phyloP scores from a whole-genome alignment of 2,113 vertebrate species.

The Erythrocercus mccallii region DNA sequence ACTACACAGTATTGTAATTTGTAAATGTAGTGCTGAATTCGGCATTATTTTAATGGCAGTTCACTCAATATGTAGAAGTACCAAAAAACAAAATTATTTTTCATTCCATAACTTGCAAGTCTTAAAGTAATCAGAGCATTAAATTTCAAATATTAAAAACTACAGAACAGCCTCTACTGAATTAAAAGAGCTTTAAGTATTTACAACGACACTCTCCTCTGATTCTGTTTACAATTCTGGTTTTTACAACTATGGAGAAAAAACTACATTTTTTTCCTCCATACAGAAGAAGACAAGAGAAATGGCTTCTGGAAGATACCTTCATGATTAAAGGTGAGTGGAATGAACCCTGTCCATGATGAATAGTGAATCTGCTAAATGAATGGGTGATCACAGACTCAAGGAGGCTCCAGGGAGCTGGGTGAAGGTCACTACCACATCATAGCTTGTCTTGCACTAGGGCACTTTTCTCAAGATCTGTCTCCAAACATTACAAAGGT shows the following conservation, averaged over 20 bases:
- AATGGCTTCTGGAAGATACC: not conserved
- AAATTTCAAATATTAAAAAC: not conserved
- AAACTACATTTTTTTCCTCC: not conserved
- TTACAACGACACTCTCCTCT: not conserved
- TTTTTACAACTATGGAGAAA: not conserved
- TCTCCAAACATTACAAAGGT: not conserved
- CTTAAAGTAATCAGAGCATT: not conserved
- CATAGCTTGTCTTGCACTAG: not conserved
- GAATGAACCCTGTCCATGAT: not conserved
- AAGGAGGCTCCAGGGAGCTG: not conserved
- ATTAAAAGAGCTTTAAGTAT: not conserved
- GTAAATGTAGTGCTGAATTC: not conserved
- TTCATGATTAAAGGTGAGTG: not conserved
- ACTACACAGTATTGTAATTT: not conserved
- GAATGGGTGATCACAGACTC: not conserved
- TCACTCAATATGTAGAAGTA: not conserved
- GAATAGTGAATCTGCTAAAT: not conserved
- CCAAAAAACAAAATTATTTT: not conserved
- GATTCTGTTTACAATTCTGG: not conserved
- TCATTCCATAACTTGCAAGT: not conserved
- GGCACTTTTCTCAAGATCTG: not conserved
- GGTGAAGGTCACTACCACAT: not conserved
- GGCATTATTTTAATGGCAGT: not conserved
- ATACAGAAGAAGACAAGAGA: not conserved
- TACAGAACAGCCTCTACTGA: not conserved